Evolutionary conservation across 2,113 vertebrate species (phyloP), one percentile per base, ranked within the genome.

Genomic region (Urocitellus parryii): DNA sequence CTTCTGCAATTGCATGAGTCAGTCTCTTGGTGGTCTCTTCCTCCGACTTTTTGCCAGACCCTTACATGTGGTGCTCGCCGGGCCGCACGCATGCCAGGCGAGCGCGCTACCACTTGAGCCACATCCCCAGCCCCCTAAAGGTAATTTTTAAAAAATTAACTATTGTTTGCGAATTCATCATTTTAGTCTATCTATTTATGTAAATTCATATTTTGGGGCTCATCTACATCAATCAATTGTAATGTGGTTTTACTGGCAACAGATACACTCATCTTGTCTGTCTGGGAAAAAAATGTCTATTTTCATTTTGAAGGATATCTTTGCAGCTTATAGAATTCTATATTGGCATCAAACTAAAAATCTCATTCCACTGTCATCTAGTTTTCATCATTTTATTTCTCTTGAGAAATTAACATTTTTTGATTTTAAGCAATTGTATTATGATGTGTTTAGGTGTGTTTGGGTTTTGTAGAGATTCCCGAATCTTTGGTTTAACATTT

Each of bases 371-470:
- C 37, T 79, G 76, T 74, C 65, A 37, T 39, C 20, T 73, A 80
- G 10, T 58, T 67, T 91, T 88, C 72, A 48, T 87, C 25, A 61
- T 32, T 79, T 61, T 85, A 48, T 76, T 86, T 85, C 20, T 76
- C 34, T 53, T 80, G 53, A 2, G 32, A 84, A 80, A 51, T 65
- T 68, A 83, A 22, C 10, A n/a, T 68, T 94, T 61, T 94, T 92
- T 94, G 8, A 74, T 91, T 89, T 94, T 94, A 80, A 95, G 51
- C 22, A 94, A 22, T 83, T 82, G 94, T 48, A 51, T 27, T 87
- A 8, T 22, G 20, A 39, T 86, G 32, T 70, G 27, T 29, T 5
- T 42, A 74, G 27, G 14, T 51, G 7, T 42, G 37, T 24, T 73
- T 74, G 68, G 56, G 17, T 86, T 85, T 95, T 92, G 88, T 4